Evolutionary conservation across 1,140 invertebrate species (phyloP).

Genomic region (Drosophila grimshawi): DNA sequence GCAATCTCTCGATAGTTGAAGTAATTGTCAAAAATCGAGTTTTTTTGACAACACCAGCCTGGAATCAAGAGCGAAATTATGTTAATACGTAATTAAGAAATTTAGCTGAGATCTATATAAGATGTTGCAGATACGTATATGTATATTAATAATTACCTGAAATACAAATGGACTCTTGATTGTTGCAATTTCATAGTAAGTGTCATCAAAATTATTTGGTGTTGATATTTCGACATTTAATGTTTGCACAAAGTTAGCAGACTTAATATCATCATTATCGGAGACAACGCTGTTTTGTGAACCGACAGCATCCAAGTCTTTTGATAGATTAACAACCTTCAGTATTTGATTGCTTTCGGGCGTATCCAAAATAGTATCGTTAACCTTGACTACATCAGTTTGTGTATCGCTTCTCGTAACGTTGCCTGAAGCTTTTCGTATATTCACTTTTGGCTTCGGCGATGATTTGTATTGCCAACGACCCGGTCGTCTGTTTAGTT

Average conservation of each 20-base stretch:
- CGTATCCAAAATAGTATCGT: conserved; percentile 47
- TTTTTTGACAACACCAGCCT: conserved; percentile 94
- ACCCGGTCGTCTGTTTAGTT: conserved; percentile 90
- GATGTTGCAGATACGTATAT: not conserved
- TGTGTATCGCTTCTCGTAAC: conserved; percentile 21
- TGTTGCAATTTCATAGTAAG: conserved; percentile 94
- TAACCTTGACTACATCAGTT: conserved; percentile 32
- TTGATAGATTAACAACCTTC: conserved; percentile 58
- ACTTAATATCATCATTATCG: conserved; percentile 86
- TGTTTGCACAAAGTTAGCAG: conserved; percentile 88
- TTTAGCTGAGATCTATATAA: not conserved
- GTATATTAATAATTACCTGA: conserved; percentile 87
- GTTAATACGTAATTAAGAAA: no score
- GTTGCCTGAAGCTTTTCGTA: conserved; percentile 86
- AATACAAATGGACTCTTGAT: conserved; percentile 95
- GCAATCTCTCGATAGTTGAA: conserved; percentile 91
- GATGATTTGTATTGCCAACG: conserved; percentile 95
- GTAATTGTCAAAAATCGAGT: conserved; percentile 94
- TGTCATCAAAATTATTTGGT: conserved; percentile 91
- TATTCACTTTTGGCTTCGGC: conserved; percentile 92
- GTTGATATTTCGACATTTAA: conserved; percentile 94
- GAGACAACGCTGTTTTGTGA: conserved; percentile 87
- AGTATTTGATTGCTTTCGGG: conserved; percentile 29
- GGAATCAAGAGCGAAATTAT: conserved; percentile 62
- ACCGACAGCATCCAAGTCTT: conserved; percentile 89